Percentiles rank a stretch among this genome's conserved stretches.
phyloP scores from a whole-genome alignment of 2,888 invertebrate genomes.

The Acrocera orbiculus region DNA sequence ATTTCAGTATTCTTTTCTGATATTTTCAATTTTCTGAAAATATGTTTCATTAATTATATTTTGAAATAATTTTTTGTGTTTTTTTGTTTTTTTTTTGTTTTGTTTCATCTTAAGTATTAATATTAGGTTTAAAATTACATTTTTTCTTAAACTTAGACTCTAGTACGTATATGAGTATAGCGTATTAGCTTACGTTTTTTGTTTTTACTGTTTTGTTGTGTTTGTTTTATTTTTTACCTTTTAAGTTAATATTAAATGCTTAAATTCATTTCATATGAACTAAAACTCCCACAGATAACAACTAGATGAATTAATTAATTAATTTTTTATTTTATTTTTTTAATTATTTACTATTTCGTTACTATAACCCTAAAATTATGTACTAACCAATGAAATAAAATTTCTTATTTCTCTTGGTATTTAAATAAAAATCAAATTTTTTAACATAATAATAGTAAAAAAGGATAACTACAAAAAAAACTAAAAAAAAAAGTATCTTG shows the following conservation, averaged over 20 bases:
- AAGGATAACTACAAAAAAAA: background rate
- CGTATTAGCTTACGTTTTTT: conserved; percentile 11
- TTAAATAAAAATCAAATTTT: background rate
- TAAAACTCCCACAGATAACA: background rate
- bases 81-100: conserved; percentile 7
- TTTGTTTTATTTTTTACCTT: conserved; percentile 7
- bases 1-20: conserved; percentile 1
- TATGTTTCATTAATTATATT: no score
- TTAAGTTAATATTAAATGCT: no score
- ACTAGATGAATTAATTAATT: background rate
- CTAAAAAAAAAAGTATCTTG: background rate
- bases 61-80: conserved; percentile 2
- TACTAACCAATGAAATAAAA: no score
- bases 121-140: conserved; percentile 8
- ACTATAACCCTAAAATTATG: no score
- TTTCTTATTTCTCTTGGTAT: no score
- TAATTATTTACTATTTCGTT: no score
- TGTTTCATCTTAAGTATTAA: conserved; percentile 5
- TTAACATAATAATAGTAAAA: background rate
- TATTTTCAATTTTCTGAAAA: background rate
- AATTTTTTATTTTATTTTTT: no score
- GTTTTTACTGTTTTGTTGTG: conserved; percentile 7
- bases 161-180: conserved; percentile 30
- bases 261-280: no score
- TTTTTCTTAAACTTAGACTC: conserved; percentile 23